Evolutionary conservation across 2,888 invertebrate genomes (phyloP), one percentile per base, ranked within the genome.

Genomic region (Apomyelois bistriatella): DNA sequence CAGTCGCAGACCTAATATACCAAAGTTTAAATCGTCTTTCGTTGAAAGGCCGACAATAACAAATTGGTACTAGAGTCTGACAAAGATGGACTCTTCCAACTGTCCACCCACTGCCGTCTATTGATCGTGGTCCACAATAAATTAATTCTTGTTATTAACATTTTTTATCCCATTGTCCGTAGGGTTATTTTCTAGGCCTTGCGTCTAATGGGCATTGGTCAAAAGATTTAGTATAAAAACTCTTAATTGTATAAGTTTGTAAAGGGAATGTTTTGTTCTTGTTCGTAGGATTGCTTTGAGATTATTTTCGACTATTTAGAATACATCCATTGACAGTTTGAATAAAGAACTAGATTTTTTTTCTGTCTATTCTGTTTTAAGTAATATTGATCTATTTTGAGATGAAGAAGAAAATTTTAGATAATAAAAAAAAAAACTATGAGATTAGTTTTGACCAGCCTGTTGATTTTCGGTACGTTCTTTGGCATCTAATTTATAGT

Each of bases 41-140:
- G 85, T 82, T 85, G 84, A 85, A 84, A 82, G 80, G 78, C 79
- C 80, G 90, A 90, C 89, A 84, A 76, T 84, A 81, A 90, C 87
- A 88, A 90, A 90, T 90, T 79, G 82, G 85, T 85, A 89, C 87
- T 85, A 88, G 82, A 85, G 87, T 82, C 78, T 87, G 85, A 90
- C 89, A 89, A 88, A 89, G 89, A 88, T 88, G 88, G 86, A 88
- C 89, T 86, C 83, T 85, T 85, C 79, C 81, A 86, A 80, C 86
- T 89, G 89, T 90, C 90, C 90, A 88, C 90, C 90, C 89, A 90
- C 89, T 85, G 83, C 77, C 66, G 72, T 73, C 86, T 82, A 86
- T 88, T 88, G 85, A 90, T 85, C 81, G 84, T 74, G 79, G 84
- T 75, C 76, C 72, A 85, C 82, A 83, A 87, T 86, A 86, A 88